Evolutionary conservation across 2,797 vertebrate genomes (phyloP).

Genomic region (Coracias cyanogaster): DNA sequence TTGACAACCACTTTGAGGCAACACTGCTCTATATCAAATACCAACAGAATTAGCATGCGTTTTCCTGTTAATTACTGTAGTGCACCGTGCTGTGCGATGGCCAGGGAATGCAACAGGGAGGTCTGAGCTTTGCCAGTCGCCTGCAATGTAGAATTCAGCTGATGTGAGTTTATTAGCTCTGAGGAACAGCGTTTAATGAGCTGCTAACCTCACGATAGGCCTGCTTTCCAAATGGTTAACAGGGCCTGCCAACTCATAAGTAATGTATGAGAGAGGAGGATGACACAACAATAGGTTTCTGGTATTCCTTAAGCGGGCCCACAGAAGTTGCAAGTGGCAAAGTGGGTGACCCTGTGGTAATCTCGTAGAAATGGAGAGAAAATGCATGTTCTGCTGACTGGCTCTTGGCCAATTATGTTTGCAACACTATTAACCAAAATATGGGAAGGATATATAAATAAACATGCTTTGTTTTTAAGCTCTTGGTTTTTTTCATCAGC

Average conservation of each 20-base stretch:
- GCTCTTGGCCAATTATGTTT: not conserved
- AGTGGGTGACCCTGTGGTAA: not conserved
- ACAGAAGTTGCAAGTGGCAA: not conserved
- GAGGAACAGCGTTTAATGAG: constrained; percentile 57
- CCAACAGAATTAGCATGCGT: constrained; percentile 24
- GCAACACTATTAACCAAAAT: not conserved
- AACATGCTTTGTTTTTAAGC: not conserved
- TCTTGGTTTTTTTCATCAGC: not conserved
- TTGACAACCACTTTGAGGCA: constrained; percentile 30
- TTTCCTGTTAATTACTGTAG: constrained; percentile 18
- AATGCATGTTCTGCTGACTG: fast-evolving
- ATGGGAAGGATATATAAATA: not conserved
- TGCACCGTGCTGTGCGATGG: not conserved
- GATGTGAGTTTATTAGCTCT: constrained; percentile 20
- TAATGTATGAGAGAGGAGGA: not conserved
- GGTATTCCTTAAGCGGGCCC: not conserved
- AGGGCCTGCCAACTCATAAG: not conserved
- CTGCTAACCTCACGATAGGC: not conserved
- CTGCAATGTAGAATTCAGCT: constrained; percentile 11
- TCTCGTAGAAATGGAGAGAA: not conserved
- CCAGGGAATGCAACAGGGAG: constrained; percentile 40
- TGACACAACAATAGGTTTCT: not conserved
- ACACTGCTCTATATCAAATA: constrained; percentile 23
- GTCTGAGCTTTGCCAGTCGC: constrained; percentile 44
- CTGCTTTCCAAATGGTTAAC: constrained; percentile 10